Conservation (phyloP, 2,797 vertebrate species). For the Podarcis lilfordi region DNA sequence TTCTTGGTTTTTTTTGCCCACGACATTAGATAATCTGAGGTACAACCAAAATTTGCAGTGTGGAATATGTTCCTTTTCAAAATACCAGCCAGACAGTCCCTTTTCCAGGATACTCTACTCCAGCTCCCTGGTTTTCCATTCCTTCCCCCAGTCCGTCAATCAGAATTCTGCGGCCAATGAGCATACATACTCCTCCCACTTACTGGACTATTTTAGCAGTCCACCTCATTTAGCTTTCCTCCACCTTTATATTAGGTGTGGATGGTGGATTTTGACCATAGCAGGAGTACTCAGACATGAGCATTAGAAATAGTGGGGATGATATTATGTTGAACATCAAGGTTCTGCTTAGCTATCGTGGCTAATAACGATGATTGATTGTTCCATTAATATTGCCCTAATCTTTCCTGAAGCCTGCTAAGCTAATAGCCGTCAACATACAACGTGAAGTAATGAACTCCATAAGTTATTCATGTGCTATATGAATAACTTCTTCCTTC, state of each 20-base stretch:
- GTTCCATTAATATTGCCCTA: neutral
- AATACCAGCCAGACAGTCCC: neutral
- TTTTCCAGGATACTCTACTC: neutral
- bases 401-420: neutral
- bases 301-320: neutral
- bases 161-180: neutral
- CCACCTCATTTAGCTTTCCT: neutral
- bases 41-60: too few species aligned
- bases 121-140: neutral
- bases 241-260: too few species aligned
- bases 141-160: neutral
- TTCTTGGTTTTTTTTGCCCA: neutral
- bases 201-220: neutral
- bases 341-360: neutral
- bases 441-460: neutral
- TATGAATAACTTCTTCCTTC: neutral
- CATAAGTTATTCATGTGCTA: neutral
- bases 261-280: neutral
- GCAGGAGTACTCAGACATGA: neutral
- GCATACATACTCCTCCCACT: neutral
- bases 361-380: neutral
- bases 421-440: neutral
- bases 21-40: neutral
- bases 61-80: neutral
- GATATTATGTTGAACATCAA: neutral